phyloP scores from a whole-genome alignment of 2,797 vertebrate species.

The Siniperca undulata region DNA sequence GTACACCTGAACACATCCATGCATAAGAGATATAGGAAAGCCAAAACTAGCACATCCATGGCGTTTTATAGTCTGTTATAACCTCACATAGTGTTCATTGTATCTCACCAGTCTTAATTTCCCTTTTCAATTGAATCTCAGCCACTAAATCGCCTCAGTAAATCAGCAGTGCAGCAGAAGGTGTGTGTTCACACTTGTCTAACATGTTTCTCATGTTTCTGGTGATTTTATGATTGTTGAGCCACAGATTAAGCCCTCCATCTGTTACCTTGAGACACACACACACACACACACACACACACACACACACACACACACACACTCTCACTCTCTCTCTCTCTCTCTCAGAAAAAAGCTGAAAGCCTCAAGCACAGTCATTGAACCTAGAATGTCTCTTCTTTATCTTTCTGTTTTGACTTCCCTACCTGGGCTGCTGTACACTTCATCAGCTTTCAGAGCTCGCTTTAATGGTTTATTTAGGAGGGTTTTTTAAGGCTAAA shows the following conservation, averaged over 20 bases:
- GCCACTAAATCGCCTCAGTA: neutral
- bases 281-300: constrained; percentile 30
- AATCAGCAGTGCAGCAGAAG: constrained; percentile 12
- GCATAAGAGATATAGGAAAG: neutral
- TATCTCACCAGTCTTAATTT: neutral
- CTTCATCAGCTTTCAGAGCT: neutral
- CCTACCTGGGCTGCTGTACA: too few relatives aligned
- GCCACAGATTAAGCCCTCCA: constrained; percentile 32
- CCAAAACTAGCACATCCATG: too few relatives aligned
- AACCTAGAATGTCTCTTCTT: neutral
- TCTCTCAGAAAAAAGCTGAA: neutral
- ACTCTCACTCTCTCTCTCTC: neutral
- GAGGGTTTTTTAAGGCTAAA: too few relatives aligned
- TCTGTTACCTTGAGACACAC: constrained; percentile 27
- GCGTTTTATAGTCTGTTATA: neutral
- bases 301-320: constrained; percentile 29
- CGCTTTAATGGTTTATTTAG: neutral
- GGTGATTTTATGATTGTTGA: constrained; percentile 22
- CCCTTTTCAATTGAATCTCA: neutral
- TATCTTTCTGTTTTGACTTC: constrained; percentile 2
- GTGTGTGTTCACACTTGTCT: constrained; percentile 23
- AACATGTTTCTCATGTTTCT: constrained; percentile 41
- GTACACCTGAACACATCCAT: constrained; percentile 57
- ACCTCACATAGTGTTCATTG: too few relatives aligned
- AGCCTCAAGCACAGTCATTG: neutral